A percentile compares a stretch with the other conserved stretches of the same genome.
Conservation (phyloP, 2,888 invertebrate genomes). For the Philopedon plagiatum region DNA sequence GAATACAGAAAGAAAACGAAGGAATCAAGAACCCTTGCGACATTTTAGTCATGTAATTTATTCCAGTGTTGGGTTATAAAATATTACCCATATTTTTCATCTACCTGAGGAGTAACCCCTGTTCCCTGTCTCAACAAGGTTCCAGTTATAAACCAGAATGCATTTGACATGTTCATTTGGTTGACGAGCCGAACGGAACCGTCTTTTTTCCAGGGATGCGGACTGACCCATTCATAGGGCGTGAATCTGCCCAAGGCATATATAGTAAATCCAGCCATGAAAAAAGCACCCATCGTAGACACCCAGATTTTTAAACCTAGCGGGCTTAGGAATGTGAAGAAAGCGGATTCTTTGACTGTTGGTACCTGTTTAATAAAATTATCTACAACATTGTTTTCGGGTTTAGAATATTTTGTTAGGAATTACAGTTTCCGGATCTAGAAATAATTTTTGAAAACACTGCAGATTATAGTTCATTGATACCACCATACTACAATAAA, state of each 20-base stretch:
- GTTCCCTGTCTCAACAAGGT: conserved; percentile 77
- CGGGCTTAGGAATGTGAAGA: conserved; percentile 78
- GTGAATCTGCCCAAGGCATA: conserved; percentile 75
- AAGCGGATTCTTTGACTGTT: conserved; percentile 73
- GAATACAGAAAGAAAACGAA: too few species aligned
- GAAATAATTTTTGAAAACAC: too few species aligned
- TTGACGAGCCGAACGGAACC: conserved; percentile 66
- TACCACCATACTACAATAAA: too few species aligned
- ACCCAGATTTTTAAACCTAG: conserved; percentile 78
- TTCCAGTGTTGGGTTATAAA: conserved; percentile 26
- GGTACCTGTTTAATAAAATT: conserved; percentile 67
- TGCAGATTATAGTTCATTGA: too few species aligned
- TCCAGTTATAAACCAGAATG: conserved; percentile 79
- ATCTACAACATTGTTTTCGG: not conserved
- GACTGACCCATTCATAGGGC: conserved; percentile 76
- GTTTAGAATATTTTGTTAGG: too few species aligned
- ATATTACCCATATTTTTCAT: not conserved
- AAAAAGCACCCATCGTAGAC: conserved; percentile 74
- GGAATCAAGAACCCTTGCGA: too few species aligned
- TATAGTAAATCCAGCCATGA: conserved; percentile 73
- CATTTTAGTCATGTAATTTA: too few species aligned
- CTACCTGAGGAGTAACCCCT: conserved; percentile 74
- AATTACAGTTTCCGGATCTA: too few species aligned
- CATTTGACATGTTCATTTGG: conserved; percentile 77
- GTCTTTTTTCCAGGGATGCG: conserved; percentile 65